phyloP scores from a whole-genome alignment of 1,140 invertebrate genomes.

The Asobara japonica region DNA sequence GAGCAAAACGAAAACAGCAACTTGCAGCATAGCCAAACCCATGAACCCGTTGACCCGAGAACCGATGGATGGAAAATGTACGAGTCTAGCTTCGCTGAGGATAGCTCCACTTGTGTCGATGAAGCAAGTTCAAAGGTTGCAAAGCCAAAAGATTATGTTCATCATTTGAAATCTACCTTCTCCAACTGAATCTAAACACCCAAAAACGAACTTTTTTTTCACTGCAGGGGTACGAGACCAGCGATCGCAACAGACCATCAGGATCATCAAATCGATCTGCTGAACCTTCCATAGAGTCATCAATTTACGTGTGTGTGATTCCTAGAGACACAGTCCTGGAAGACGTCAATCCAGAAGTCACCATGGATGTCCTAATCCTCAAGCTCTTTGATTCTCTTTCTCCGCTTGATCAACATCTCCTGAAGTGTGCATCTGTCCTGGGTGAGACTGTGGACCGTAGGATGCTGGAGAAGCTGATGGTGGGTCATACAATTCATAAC shows the following conservation, averaged over 20 bases:
- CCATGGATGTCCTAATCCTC: slow-evolving; percentile 68
- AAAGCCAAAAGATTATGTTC: no score
- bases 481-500: slow-evolving; percentile 58
- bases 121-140: no score
- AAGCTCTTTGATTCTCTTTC: slow-evolving; percentile 71
- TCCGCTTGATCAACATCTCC: slow-evolving; percentile 70
- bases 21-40: slow-evolving; percentile 5
- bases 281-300: slow-evolving; percentile 19
- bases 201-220: no score
- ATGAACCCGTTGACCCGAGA: slow-evolving; percentile 22
- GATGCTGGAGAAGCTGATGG: slow-evolving; percentile 68
- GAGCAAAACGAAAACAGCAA: slow-evolving; percentile 7
- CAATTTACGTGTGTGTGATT: slow-evolving; percentile 49
- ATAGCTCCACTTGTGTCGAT: slow-evolving; percentile 26
- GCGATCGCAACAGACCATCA: neutral
- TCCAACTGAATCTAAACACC: no score
- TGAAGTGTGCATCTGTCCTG: slow-evolving; percentile 71
- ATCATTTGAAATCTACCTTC: no score
- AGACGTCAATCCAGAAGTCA: slow-evolving; percentile 53
- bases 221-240: no score
- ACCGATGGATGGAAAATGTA: slow-evolving; percentile 58
- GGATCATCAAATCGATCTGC: neutral
- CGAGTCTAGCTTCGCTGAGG: slow-evolving; percentile 52
- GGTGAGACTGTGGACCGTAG: slow-evolving; percentile 69
- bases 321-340: slow-evolving; percentile 46